Percentiles rank a stretch among this genome's conserved stretches.
Evolutionary conservation across 2,888 invertebrate genomes (phyloP).

Genomic region (Apamea epomidion): DNA sequence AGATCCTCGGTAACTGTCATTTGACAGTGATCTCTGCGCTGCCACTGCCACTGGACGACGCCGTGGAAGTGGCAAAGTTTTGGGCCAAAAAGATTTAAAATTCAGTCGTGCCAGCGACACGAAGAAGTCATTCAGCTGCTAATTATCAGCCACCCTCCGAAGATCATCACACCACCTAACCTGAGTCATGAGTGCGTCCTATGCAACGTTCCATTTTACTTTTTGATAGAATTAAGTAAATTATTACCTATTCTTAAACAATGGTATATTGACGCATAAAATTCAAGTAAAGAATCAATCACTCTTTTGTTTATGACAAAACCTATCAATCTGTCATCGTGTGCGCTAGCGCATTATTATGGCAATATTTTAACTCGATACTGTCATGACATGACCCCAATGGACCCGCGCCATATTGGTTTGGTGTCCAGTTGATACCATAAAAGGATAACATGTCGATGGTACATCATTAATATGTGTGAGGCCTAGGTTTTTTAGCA

Average conservation of each 20-base stretch:
- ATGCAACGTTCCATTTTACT: background rate
- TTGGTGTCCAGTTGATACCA: conserved; percentile 24
- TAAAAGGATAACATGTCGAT: conserved; percentile 24
- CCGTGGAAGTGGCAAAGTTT: no score
- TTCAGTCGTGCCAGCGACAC: no score
- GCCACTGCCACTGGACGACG: no score
- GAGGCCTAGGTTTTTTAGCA: conserved; percentile 24
- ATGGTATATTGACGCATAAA: background rate
- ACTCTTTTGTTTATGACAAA: conserved; percentile 13
- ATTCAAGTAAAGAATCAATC: conserved; percentile 4
- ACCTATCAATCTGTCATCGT: conserved; percentile 35
- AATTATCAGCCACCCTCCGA: no score
- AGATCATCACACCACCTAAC: no score
- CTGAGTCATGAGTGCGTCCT: background rate
- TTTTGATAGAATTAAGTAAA: background rate
- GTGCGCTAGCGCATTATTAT: conserved; percentile 21
- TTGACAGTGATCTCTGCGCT: no score
- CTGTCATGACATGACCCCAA: conserved; percentile 47
- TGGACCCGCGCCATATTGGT: conserved; percentile 37
- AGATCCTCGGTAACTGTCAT: background rate
- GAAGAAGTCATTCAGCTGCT: no score
- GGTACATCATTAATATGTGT: conserved; percentile 19
- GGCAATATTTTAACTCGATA: conserved; percentile 48
- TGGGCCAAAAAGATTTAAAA: no score
- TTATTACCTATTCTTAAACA: background rate